Evolutionary conservation across 2,113 vertebrate genomes (phyloP).

Genomic region (Carassius carassius): DNA sequence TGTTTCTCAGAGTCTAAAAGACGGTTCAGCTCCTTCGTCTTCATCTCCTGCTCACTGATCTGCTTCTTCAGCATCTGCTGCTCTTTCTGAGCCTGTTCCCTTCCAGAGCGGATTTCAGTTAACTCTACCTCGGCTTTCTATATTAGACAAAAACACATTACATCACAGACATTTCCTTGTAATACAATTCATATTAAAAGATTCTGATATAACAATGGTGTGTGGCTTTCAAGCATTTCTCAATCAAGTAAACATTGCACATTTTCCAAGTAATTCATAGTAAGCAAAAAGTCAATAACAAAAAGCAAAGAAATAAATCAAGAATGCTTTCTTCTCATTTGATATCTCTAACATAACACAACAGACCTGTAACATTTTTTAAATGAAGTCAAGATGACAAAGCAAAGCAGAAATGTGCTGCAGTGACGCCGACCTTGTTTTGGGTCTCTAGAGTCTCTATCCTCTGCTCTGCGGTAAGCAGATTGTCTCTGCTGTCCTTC

Average conservation of each 20-base stretch:
- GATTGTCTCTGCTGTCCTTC: conserved; percentile 90
- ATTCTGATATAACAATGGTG: neutral
- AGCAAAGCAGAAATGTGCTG: neutral
- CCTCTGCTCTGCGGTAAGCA: conserved; percentile 85
- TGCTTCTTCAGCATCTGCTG: conserved; percentile 81
- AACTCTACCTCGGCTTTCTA: conserved; percentile 91
- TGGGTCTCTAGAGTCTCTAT: conserved; percentile 84
- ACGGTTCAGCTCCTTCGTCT: conserved; percentile 79
- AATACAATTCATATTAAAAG: neutral
- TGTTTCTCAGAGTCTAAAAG: conserved; percentile 83
- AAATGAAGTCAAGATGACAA: neutral
- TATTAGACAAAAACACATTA: conserved; percentile 32
- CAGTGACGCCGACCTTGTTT: conserved; percentile 79
- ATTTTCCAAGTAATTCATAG: neutral
- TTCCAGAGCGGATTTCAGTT: conserved; percentile 76
- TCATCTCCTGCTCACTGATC: conserved; percentile 76
- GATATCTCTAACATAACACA: neutral
- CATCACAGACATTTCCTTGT: neutral
- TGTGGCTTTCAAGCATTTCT: neutral
- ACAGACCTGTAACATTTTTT: neutral
- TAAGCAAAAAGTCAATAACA: neutral
- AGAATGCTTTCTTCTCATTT: neutral
- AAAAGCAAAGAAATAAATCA: neutral
- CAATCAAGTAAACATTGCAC: neutral
- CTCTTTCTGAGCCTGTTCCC: conserved; percentile 82